Conservation (phyloP, 2,113 vertebrate genomes). For the Platycercus adscitus region DNA sequence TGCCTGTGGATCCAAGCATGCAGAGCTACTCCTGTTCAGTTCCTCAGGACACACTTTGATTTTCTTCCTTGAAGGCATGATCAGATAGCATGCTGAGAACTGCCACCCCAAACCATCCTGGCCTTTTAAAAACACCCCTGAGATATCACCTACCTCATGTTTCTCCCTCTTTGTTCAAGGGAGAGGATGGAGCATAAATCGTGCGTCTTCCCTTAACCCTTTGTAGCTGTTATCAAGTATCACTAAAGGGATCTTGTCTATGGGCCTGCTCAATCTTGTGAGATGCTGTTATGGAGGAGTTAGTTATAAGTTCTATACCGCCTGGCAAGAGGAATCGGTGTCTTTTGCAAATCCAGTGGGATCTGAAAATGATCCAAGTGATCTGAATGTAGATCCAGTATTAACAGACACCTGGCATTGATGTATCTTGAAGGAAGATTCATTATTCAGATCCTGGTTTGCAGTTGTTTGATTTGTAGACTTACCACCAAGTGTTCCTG, state of each 20-base stretch:
- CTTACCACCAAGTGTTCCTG: background rate
- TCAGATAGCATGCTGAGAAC: background rate
- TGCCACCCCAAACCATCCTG: background rate
- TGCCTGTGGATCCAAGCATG: background rate
- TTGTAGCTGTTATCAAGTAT: background rate
- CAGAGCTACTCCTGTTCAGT: background rate
- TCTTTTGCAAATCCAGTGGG: background rate
- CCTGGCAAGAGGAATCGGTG: background rate
- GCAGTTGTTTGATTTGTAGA: background rate
- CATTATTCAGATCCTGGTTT: background rate
- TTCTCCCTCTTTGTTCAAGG: background rate
- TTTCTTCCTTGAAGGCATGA: background rate
- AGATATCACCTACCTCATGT: accelerated
- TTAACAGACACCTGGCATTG: background rate
- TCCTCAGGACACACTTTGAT: background rate
- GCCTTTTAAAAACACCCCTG: background rate
- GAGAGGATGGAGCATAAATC: background rate
- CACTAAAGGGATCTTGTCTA: background rate
- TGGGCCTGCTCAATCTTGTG: background rate
- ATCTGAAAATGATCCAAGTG: background rate
- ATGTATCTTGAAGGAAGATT: background rate
- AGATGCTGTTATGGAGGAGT: background rate
- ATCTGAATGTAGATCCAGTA: background rate
- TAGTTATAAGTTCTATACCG: background rate
- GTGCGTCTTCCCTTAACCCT: background rate